Conservation (phyloP, 2,113 vertebrate genomes). For the Trichomycterus rosablanca region DNA sequence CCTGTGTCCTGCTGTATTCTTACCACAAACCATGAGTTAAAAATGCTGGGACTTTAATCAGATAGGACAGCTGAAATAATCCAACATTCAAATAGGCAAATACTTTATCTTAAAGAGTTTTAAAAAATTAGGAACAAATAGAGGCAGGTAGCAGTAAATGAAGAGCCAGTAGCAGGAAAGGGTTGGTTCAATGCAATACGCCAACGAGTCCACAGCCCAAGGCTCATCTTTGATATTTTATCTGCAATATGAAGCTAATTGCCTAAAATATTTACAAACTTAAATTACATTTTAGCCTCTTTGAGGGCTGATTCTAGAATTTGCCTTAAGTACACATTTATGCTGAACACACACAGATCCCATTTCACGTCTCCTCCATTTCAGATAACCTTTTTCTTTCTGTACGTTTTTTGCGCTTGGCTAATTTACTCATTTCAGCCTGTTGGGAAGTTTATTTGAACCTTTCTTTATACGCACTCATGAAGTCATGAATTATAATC, state of each 20-base stretch:
- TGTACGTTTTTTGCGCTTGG: constrained; percentile 40
- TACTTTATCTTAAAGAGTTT: too few species aligned
- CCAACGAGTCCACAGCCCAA: constrained; percentile 31
- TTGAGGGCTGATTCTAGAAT: constrained; percentile 42
- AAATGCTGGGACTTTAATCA: too few species aligned
- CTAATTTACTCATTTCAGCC: constrained; percentile 42
- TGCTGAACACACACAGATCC: constrained; percentile 47
- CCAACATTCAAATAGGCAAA: too few species aligned
- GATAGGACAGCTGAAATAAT: too few species aligned
- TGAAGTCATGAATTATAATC: constrained; percentile 26
- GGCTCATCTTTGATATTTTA: constrained; percentile 49
- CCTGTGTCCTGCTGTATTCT: too few species aligned
- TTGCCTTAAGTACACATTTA: constrained; percentile 45
- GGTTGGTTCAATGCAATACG: constrained; percentile 6
- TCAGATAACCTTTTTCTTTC: constrained; percentile 28
- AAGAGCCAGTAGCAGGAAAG: too few species aligned
- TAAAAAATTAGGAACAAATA: too few species aligned
- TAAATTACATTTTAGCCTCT: constrained; percentile 48
- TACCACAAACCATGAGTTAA: too few species aligned
- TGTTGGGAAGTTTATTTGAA: too few species aligned
- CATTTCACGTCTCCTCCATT: constrained; percentile 29
- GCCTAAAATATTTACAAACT: constrained; percentile 44
- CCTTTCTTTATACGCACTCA: too few species aligned
- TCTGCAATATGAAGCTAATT: constrained; percentile 47
- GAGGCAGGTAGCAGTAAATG: too few species aligned